Evolutionary conservation across 2,113 vertebrate species (phyloP).

Genomic region (Hemichromis elongatus): DNA sequence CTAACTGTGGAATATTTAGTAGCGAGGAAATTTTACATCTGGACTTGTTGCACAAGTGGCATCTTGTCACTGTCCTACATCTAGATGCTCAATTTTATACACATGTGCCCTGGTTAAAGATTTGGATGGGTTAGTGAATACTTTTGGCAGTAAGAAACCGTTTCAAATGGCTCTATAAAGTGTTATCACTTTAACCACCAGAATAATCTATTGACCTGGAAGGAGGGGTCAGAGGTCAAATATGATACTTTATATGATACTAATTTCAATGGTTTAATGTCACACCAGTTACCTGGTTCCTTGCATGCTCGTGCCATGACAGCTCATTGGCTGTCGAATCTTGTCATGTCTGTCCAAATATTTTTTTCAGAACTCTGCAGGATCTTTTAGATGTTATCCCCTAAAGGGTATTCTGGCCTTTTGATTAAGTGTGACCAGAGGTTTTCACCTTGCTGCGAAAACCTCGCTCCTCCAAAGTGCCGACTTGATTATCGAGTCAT

Average conservation of each 20-base stretch:
- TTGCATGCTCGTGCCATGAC: no score
- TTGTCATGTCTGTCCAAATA: background rate
- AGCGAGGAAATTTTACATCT: background rate
- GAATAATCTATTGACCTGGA: background rate
- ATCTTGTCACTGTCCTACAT: background rate
- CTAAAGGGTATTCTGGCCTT: background rate
- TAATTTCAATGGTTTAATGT: background rate
- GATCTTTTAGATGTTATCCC: background rate
- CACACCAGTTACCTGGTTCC: background rate
- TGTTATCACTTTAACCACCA: background rate
- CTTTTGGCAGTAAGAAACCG: rapidly evolving
- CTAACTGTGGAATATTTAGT: background rate
- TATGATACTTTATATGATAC: background rate
- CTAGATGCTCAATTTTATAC: background rate
- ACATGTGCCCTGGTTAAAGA: background rate
- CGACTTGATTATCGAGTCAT: no score
- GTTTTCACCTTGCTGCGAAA: background rate
- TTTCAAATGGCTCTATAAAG: background rate
- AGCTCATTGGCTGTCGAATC: no score
- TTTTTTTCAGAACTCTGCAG: background rate
- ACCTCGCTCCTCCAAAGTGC: no score
- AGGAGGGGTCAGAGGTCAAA: background rate
- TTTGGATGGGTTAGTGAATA: background rate
- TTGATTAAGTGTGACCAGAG: no score
- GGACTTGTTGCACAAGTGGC: background rate